A percentile compares a stretch with the other conserved stretches of the same genome.
phyloP scores from a whole-genome alignment of 2,888 invertebrate genomes.

The Idaea dimidiata region DNA sequence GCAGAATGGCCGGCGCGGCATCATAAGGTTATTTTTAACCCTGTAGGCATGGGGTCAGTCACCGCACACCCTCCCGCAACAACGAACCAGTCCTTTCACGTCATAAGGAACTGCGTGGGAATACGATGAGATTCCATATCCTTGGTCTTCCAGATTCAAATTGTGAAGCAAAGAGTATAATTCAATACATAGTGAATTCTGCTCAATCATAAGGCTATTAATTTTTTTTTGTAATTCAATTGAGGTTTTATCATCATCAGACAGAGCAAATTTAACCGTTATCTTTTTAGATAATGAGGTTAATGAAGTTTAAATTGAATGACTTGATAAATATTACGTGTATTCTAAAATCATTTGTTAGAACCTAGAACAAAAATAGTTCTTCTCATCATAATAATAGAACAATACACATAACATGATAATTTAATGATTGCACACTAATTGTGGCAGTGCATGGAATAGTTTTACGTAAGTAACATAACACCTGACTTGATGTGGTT shows the following conservation, averaged over 20 bases:
- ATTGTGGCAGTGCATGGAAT: conserved; percentile 17
- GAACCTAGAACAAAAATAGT: not conserved
- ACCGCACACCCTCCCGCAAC: conserved; percentile 66
- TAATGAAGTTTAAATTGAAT: not conserved
- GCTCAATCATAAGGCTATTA: conserved; percentile 7
- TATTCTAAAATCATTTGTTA: not conserved
- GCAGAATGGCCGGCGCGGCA: conserved; percentile 74
- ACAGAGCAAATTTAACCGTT: not conserved
- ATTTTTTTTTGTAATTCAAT: not conserved
- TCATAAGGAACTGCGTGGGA: conserved; percentile 76
- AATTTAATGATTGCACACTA: conserved; percentile 4
- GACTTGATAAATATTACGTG: not conserved
- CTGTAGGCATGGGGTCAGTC: conserved; percentile 75
- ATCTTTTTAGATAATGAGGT: not conserved
- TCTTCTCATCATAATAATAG: not conserved
- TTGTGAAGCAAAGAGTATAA: conserved; percentile 43
- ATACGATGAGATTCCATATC: conserved; percentile 56
- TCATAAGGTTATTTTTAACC: conserved; percentile 78
- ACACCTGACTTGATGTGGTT: conserved; percentile 57
- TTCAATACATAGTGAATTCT: conserved; percentile 19
- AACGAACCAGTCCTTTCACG: conserved; percentile 73
- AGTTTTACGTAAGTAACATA: conserved; percentile 56
- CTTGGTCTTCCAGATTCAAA: conserved; percentile 39
- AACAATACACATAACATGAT: not conserved
- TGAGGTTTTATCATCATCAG: not conserved